Evolutionary conservation across 2,888 invertebrate species (phyloP).

Genomic region (Xiphydria camelus): DNA sequence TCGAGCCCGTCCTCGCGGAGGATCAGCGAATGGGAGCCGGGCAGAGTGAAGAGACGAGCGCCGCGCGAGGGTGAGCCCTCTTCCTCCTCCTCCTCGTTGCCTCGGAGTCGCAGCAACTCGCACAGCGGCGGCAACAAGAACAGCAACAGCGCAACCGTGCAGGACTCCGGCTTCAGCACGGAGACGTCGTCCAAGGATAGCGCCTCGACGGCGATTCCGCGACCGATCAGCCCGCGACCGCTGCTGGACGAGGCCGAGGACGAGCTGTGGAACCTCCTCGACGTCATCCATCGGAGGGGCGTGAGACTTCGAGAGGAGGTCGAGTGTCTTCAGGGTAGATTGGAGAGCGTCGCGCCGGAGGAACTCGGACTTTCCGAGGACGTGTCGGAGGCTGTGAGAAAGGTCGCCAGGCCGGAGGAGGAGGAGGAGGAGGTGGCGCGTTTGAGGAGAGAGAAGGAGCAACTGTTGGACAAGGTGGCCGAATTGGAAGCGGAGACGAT

Average conservation of each 20-base stretch:
- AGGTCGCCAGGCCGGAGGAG: conserved; percentile 31
- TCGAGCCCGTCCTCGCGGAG: conserved; percentile 56
- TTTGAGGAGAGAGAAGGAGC: conserved; percentile 74
- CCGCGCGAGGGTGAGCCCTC: conserved; percentile 49
- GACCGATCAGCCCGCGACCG: conserved; percentile 52
- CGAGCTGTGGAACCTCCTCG: conserved; percentile 83
- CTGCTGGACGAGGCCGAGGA: conserved; percentile 68
- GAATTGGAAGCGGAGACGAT: conserved; percentile 77
- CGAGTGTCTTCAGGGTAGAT: conserved; percentile 65
- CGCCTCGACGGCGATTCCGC: conserved; percentile 65
- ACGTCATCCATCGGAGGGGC: conserved; percentile 82
- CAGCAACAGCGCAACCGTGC: conserved; percentile 69
- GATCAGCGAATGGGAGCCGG: conserved; percentile 76
- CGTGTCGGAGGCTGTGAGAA: conserved; percentile 51
- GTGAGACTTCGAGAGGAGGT: conserved; percentile 72
- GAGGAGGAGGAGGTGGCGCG: conserved; percentile 63
- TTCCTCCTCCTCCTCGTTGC: conserved; percentile 57
- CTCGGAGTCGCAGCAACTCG: conserved; percentile 68
- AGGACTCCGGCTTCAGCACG: conserved; percentile 89
- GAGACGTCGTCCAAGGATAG: conserved; percentile 83
- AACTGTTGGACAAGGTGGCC: conserved; percentile 73
- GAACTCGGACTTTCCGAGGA: conserved; percentile 53
- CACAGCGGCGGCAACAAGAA: conserved; percentile 65
- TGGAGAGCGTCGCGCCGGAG: conserved; percentile 50
- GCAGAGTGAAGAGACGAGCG: conserved; percentile 72